A percentile compares a stretch with the other conserved stretches of the same genome.
These are phyloP conservation scores for Stegophylla sp. DNA, from an alignment of 2,888 invertebrate genomes.

Conservation along the genomic window DNA sequence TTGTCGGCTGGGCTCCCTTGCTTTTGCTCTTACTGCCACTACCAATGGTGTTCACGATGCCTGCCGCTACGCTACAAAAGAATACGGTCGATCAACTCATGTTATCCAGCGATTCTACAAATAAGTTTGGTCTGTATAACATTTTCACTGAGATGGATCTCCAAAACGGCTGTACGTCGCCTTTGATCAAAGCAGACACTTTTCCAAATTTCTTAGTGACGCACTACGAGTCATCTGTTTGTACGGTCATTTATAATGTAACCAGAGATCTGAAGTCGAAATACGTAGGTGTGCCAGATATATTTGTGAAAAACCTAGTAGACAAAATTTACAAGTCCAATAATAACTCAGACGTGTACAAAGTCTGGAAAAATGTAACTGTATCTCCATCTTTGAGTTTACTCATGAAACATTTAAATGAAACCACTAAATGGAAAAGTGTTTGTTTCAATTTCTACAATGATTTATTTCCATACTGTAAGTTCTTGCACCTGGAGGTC, in stretches of 20 bases:
- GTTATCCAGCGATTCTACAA: neutral
- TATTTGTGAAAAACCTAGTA: neutral
- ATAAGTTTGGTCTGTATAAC: neutral
- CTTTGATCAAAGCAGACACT: neutral
- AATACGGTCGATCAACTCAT: neutral
- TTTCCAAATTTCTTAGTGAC: neutral
- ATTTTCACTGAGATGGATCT: conserved; percentile 9
- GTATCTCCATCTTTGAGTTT: conserved; percentile 16
- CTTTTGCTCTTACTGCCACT: too few relatives aligned
- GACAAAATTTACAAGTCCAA: neutral
- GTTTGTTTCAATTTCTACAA: conserved; percentile 5
- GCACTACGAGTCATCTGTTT: neutral
- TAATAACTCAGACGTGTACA: neutral
- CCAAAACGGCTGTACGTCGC: neutral
- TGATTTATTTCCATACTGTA: neutral
- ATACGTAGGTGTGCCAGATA: neutral
- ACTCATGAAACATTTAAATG: conserved; percentile 25
- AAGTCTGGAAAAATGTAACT: neutral
- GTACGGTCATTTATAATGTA: conserved; percentile 34
- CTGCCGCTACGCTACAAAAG: neutral
- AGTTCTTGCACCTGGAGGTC: conserved; percentile 42
- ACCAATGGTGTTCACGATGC: too few relatives aligned
- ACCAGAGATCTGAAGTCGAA: neutral
- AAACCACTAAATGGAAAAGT: neutral
- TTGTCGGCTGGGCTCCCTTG: too few relatives aligned